Evolutionary conservation across 2,797 vertebrate species (phyloP).

Genomic region (Lithobates pipiens): DNA sequence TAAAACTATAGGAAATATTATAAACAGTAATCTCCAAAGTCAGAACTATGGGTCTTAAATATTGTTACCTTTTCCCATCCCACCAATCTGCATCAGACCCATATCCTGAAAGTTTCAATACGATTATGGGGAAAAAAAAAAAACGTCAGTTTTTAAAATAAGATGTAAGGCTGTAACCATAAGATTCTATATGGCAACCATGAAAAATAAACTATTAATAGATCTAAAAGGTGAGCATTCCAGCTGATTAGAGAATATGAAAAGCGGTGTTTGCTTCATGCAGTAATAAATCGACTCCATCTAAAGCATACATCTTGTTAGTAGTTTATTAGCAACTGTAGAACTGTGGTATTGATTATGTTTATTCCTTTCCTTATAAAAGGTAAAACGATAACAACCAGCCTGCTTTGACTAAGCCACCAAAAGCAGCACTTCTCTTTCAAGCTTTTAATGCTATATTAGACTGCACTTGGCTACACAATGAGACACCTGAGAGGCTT

Average conservation of each 20-base stretch:
- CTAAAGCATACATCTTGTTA: constrained; percentile 12
- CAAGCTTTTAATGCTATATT: constrained; percentile 36
- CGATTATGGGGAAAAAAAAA: no score
- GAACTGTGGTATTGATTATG: constrained; percentile 45
- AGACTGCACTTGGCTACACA: constrained; percentile 49
- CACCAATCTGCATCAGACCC: no score
- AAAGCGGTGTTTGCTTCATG: not conserved
- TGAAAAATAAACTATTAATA: not conserved
- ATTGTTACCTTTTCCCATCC: no score
- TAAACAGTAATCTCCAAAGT: no score
- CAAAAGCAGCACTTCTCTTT: constrained; percentile 28
- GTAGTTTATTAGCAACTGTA: constrained; percentile 34
- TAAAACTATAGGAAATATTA: no score
- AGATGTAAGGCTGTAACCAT: not conserved
- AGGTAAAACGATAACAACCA: constrained; percentile 54
- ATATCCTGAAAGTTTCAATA: no score
- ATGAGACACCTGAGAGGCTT: constrained; percentile 58
- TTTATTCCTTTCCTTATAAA: constrained; percentile 38
- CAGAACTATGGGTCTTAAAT: no score
- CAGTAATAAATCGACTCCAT: not conserved
- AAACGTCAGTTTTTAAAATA: no score
- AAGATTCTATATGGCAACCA: not conserved
- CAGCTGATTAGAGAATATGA: not conserved
- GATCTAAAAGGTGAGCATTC: not conserved
- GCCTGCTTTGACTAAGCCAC: constrained; percentile 31